phyloP scores from a whole-genome alignment of 2,797 vertebrate species.

The Manis pentadactyla region DNA sequence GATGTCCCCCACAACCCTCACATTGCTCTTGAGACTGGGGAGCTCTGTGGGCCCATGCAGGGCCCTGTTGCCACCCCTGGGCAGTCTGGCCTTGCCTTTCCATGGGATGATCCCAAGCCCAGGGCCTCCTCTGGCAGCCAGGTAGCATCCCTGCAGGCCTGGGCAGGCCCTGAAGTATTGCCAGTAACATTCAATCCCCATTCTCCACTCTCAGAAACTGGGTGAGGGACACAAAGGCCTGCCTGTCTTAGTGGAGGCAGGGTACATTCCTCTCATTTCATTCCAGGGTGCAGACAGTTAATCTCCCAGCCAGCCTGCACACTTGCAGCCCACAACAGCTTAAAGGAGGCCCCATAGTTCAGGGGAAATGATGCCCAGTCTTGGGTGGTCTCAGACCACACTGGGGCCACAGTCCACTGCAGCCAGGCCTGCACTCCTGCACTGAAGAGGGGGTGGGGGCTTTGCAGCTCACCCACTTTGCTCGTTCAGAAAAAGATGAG shows the following conservation, averaged over 20 bases:
- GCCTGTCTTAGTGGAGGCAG: not conserved
- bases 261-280: not conserved
- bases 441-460: not conserved
- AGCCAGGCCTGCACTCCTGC: not conserved
- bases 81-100: not conserved
- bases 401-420: too few relatives aligned
- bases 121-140: too few relatives aligned
- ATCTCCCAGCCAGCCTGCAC: not conserved
- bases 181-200: not conserved
- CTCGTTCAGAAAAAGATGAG: not conserved
- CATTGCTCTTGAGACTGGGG: not conserved
- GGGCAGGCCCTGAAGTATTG: too few relatives aligned
- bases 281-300: not conserved
- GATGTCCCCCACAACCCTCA: not conserved
- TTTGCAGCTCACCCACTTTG: accelerated
- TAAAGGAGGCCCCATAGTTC: not conserved
- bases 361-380: not conserved
- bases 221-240: not conserved
- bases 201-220: not conserved
- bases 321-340: not conserved
- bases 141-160: too few relatives aligned
- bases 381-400: too few relatives aligned
- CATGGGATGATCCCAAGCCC: not conserved
- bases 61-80: not conserved
- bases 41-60: not conserved